These are phyloP conservation scores for Papilio gigon DNA, from an alignment of 2,888 invertebrate species.

Conservation along the genomic window DNA sequence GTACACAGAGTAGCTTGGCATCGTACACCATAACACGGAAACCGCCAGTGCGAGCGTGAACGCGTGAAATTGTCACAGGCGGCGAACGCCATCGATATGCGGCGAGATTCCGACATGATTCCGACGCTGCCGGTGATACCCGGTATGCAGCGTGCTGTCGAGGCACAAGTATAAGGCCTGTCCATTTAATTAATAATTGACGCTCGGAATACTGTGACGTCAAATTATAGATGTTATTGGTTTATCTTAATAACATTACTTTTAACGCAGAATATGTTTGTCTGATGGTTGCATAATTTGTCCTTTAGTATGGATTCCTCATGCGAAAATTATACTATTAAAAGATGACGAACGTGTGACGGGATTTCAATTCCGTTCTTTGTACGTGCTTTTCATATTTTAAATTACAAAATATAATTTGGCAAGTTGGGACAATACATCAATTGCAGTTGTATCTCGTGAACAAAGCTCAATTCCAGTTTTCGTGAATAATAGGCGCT, in stretches of 20 bases:
- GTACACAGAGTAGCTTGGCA: not conserved
- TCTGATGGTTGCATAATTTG: not conserved
- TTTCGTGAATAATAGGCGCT: slow-evolving; percentile 30
- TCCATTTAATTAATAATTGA: too few species aligned
- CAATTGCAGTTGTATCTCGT: slow-evolving; percentile 21
- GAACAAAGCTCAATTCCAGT: slow-evolving; percentile 25
- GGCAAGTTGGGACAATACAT: slow-evolving; percentile 10
- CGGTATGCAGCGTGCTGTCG: not conserved
- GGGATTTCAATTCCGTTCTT: not conserved
- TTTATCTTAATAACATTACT: not conserved
- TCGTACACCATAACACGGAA: not conserved
- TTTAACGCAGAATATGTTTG: too few species aligned
- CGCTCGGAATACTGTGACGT: not conserved
- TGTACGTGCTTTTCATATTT: not conserved
- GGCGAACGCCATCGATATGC: not conserved
- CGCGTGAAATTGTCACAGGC: not conserved
- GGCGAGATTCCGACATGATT: not conserved
- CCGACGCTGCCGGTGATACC: not conserved
- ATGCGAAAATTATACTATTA: not conserved
- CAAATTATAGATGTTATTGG: not conserved
- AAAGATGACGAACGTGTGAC: not conserved
- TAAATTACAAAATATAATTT: not conserved
- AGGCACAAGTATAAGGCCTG: too few species aligned
- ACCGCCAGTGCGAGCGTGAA: not conserved
- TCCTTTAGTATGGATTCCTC: not conserved